Conservation (phyloP, 2,888 invertebrate species). For the Drosophila testacea region DNA sequence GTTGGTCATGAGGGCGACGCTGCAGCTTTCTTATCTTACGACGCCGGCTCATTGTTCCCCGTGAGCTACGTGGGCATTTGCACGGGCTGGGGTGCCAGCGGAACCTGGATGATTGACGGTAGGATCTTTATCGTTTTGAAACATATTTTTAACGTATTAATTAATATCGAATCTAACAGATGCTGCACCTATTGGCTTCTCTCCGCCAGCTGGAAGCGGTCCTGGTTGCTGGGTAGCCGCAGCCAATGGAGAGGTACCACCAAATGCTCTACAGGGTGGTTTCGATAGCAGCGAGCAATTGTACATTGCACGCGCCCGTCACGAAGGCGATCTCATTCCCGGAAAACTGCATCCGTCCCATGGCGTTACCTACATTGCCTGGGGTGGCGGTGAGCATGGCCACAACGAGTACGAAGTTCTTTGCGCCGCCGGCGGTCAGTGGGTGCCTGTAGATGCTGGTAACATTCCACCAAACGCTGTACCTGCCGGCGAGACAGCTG, state of each 20-base stretch:
- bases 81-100: slow-evolving; percentile 94
- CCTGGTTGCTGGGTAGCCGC: slow-evolving; percentile 87
- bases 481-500: slow-evolving; percentile 90
- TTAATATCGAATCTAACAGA: slow-evolving; percentile 63
- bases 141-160: neutral
- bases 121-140: slow-evolving; percentile 51
- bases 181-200: slow-evolving; percentile 70
- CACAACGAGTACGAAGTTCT: slow-evolving; percentile 90
- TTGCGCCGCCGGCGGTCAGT: slow-evolving; percentile 87
- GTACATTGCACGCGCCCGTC: slow-evolving; percentile 89
- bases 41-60: slow-evolving; percentile 90
- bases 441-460: slow-evolving; percentile 88
- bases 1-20: slow-evolving; percentile 91
- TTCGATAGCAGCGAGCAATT: slow-evolving; percentile 87
- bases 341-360: slow-evolving; percentile 90
- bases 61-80: slow-evolving; percentile 92
- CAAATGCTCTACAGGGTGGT: slow-evolving; percentile 90
- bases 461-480: slow-evolving; percentile 91
- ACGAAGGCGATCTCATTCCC: slow-evolving; percentile 91
- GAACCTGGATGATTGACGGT: slow-evolving; percentile 94
- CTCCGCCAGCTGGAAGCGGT: slow-evolving; percentile 78
- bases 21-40: slow-evolving; percentile 90
- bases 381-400: slow-evolving; percentile 91
- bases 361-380: slow-evolving; percentile 90
- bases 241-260: slow-evolving; percentile 88